Conservation (phyloP, 2,113 vertebrate species). For the Laticauda colubrina region DNA sequence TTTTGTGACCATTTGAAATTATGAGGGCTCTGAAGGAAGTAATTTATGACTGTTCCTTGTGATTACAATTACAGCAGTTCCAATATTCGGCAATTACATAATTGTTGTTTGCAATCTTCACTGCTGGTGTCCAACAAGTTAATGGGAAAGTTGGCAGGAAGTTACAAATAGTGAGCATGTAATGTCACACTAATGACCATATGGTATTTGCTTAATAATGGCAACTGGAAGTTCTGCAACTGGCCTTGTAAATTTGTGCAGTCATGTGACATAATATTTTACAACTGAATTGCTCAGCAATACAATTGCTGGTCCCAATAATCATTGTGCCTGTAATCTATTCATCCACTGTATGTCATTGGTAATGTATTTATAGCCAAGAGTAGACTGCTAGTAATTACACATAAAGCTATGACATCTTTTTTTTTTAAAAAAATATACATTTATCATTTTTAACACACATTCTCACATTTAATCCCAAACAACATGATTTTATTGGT, state of each 20-base stretch:
- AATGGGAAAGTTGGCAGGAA: neutral
- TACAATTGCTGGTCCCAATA: neutral
- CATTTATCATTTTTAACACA: neutral
- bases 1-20: neutral
- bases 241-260: neutral
- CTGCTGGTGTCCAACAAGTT: neutral
- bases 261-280: neutral
- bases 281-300: neutral
- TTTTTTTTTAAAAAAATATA: neutral
- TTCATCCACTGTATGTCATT: neutral
- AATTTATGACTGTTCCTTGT: neutral
- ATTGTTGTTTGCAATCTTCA: neutral
- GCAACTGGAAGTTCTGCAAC: neutral
- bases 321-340: neutral
- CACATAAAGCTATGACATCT: neutral
- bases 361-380: neutral
- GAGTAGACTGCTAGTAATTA: neutral
- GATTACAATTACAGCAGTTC: neutral
- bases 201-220: neutral
- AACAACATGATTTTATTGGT: neutral
- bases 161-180: neutral
- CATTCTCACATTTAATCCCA: neutral
- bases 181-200: neutral
- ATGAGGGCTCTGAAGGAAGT: neutral
- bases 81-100: neutral